Percentiles rank a stretch among this genome's conserved stretches.
Conservation (phyloP, 2,797 vertebrate species). For the Odontamblyopus lacepedii region DNA sequence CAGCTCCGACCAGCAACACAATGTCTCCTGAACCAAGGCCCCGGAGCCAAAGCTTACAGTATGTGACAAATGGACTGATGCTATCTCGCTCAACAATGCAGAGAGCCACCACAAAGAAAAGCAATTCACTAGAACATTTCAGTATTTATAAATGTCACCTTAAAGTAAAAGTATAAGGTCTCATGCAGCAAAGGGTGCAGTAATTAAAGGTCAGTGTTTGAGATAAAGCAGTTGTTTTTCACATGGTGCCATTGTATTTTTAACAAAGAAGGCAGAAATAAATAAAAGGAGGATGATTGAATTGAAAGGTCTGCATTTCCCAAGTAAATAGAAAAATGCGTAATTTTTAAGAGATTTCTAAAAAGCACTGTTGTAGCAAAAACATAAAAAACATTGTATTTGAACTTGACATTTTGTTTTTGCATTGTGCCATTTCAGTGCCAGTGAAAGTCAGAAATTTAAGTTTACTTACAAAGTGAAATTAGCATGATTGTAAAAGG, state of each 20-base stretch:
- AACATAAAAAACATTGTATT: not conserved
- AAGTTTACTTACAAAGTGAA: too few relatives aligned
- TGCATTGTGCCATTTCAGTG: too few relatives aligned
- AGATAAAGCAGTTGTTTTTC: slow-evolving; percentile 67
- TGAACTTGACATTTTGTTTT: not conserved
- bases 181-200: slow-evolving; percentile 66
- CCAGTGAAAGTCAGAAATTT: too few relatives aligned
- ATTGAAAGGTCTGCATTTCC: slow-evolving; percentile 40
- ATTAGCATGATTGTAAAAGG: too few relatives aligned
- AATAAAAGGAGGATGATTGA: slow-evolving; percentile 44
- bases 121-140: slow-evolving; percentile 75
- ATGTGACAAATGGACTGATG: slow-evolving; percentile 79
- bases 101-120: slow-evolving; percentile 68
- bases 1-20: slow-evolving; percentile 56
- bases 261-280: slow-evolving; percentile 21
- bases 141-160: slow-evolving; percentile 82
- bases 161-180: slow-evolving; percentile 72
- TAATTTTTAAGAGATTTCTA: not conserved
- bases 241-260: slow-evolving; percentile 52
- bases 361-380: not conserved
- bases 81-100: slow-evolving; percentile 70
- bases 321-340: slow-evolving; percentile 10
- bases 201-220: slow-evolving; percentile 83
- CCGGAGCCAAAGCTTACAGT: slow-evolving; percentile 55
- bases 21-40: slow-evolving; percentile 57